These are phyloP conservation scores for Megaustenia siamemsis DNA, from an alignment of 2,888 invertebrate species.

Conservation along the genomic window DNA sequence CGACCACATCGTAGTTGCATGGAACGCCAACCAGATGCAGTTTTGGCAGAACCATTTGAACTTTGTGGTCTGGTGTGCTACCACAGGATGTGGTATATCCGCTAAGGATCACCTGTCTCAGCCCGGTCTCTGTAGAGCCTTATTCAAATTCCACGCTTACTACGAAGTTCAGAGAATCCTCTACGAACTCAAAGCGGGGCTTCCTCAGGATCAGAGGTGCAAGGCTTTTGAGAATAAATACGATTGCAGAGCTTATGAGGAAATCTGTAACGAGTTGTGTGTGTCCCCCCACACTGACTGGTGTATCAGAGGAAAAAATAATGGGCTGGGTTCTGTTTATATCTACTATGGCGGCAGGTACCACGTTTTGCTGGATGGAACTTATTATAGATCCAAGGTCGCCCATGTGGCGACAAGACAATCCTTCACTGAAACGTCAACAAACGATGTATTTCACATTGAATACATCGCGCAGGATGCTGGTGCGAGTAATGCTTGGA, in stretches of 20 bases:
- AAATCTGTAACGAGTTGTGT: neutral
- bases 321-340: neutral
- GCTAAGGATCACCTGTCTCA: neutral
- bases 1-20: neutral
- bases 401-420: neutral
- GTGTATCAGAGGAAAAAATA: neutral
- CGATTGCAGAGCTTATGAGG: neutral
- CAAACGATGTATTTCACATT: neutral
- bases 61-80: neutral
- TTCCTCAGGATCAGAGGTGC: neutral
- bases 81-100: neutral
- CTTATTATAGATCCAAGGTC: too few relatives aligned
- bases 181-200: neutral
- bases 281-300: neutral
- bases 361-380: too few relatives aligned
- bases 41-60: slow-evolving; percentile 17
- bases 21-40: neutral
- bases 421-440: neutral
- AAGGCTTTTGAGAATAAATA: neutral
- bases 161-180: neutral
- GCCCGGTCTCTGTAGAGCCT: neutral
- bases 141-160: neutral
- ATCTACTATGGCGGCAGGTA: too few relatives aligned
- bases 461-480: neutral
- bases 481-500: neutral